Base-by-base conservation (phyloP, 2,888 invertebrate genomes). In the Netelia melanura region DNA sequence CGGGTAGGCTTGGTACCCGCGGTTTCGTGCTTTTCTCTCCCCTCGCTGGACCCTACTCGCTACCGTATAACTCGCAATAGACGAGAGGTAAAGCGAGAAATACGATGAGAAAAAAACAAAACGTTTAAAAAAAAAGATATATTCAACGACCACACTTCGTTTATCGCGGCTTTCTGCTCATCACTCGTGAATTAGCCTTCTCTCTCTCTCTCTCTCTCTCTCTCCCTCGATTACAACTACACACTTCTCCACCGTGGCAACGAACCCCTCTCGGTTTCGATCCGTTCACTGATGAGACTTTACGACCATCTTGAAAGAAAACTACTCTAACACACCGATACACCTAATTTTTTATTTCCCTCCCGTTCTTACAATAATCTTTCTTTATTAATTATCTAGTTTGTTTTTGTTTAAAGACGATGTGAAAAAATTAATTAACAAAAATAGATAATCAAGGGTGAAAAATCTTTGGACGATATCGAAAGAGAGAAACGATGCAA, bases 181-280 rank as follows among this genome's bases (percentile, higher is more conserved):
- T 92, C 91, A 87, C 91, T 88, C 89, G 89, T 88, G 89, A 90
- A 92, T 92, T 91, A 91, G 91, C 89, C 87, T 30, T 88, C 88
- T 86, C 88, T 88, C 88, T 87, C 80, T 83, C 71, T 70, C 67
- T 61, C 52, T 64, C 68, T 83, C 58, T 70, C 48, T 17, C n/a
- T 83, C 58, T 70, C 48, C 14, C n/a, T 58, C n/a, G n/a, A n/a
- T 58, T 58, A 21, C 58, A 2, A 25, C 23, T 44, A 43, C 3
- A 38, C 21, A 65, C 65, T 23, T 23, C 10, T n/a, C 44, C 23
- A 10, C 0, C 3, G 21, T 58, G 72, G n/a, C 38, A 8, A 17
- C 17, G 30, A 43, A 23, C 48, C 30, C 65, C 65, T 65, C 81
- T 81, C 88, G 87, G 44, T 89, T 90, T 89, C 89, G 90, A 90